These are phyloP conservation scores for Alloscopus bannaensis DNA, from an alignment of 2,888 invertebrate genomes.

Conservation along the genomic window DNA sequence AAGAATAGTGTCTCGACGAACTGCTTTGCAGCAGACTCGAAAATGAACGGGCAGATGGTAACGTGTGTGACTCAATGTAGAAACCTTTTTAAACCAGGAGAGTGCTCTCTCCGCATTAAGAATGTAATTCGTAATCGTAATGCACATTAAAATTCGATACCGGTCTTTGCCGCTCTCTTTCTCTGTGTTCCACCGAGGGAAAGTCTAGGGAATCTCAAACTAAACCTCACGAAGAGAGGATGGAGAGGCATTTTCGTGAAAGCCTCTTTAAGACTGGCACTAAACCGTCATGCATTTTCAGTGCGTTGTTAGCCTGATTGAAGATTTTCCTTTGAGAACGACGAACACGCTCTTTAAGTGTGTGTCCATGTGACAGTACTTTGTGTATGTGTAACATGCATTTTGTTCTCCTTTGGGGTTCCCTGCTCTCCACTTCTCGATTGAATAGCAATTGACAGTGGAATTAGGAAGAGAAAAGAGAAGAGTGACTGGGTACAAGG, in stretches of 20 bases:
- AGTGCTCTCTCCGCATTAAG: no score
- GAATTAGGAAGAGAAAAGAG: constrained; percentile 12
- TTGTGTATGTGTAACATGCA: no score
- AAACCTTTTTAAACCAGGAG: no score
- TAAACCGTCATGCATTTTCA: no score
- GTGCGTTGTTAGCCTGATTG: no score
- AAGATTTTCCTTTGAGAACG: no score
- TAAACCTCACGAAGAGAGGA: background rate
- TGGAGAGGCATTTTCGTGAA: constrained; percentile 12
- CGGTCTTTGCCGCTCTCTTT: no score
- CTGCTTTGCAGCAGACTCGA: background rate
- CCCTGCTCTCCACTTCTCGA: constrained; percentile 8
- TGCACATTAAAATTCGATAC: constrained; percentile 50
- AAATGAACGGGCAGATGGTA: background rate
- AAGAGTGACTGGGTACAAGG: background rate
- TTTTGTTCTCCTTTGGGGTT: no score
- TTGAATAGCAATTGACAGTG: constrained; percentile 48
- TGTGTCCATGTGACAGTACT: constrained; percentile 1
- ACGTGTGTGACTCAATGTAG: background rate
- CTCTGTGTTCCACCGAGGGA: no score
- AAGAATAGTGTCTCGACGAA: background rate
- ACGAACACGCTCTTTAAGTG: no score
- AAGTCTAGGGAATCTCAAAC: background rate
- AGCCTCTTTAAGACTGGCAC: no score
- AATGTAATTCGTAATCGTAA: constrained; percentile 22